Percentiles rank a stretch among this genome's conserved stretches.
phyloP scores from a whole-genome alignment of 35 echinoderm and acorn worm species.

The Lytechinus variegatus region DNA sequence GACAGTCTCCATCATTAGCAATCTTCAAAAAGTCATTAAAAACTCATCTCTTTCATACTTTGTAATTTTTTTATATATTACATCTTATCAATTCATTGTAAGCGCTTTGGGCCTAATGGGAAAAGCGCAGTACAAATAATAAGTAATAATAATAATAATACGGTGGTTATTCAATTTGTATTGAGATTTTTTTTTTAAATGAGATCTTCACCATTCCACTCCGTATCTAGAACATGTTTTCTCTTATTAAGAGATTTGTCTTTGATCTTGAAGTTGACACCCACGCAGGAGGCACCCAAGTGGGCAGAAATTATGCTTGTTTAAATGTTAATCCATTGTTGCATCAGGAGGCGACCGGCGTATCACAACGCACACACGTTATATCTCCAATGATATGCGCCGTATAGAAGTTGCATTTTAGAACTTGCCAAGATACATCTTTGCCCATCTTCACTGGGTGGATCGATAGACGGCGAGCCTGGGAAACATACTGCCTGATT shows the following conservation, averaged over 20 bases:
- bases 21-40: too few species aligned
- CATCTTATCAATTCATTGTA: too few species aligned
- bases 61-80: too few species aligned
- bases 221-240: too few species aligned
- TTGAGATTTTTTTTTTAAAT: too few species aligned
- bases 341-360: background rate
- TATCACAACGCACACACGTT: background rate
- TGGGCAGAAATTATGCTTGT: background rate
- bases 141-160: too few species aligned
- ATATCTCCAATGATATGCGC: background rate
- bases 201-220: too few species aligned
- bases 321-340: background rate
- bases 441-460: background rate
- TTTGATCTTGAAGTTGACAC: background rate
- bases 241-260: background rate
- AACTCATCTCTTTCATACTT: too few species aligned
- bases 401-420: background rate
- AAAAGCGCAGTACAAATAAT: too few species aligned
- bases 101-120: too few species aligned
- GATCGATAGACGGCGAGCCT: background rate
- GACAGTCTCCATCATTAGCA: too few species aligned
- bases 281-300: background rate
- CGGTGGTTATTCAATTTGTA: too few species aligned
- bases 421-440: background rate
- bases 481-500: conserved; percentile 8